phyloP scores from a whole-genome alignment of 2,888 invertebrate species.

The Smittia aterrima region DNA sequence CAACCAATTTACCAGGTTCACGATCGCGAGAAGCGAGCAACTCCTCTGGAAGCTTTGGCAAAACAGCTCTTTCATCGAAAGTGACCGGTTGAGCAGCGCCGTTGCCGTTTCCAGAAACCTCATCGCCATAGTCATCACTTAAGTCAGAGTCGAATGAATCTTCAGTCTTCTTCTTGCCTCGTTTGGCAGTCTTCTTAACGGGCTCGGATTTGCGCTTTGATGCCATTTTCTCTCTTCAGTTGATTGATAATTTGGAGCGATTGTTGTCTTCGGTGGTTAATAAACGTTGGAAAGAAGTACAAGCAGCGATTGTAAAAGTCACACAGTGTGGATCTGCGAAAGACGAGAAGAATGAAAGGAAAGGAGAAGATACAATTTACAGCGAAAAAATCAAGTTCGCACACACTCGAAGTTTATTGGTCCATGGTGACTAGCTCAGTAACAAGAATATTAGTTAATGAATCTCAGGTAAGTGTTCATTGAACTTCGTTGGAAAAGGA shows the following conservation, averaged over 20 bases:
- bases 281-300: neutral
- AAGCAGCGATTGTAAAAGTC: neutral
- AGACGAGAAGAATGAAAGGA: neutral
- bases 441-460: too few species aligned
- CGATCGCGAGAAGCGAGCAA: constrained; percentile 64
- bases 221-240: constrained; percentile 48
- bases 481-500: neutral
- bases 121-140: constrained; percentile 48
- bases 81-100: constrained; percentile 51
- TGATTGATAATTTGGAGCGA: neutral
- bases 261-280: neutral
- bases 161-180: constrained; percentile 53
- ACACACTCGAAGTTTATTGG: constrained; percentile 2
- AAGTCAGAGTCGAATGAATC: constrained; percentile 53
- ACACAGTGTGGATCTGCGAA: constrained; percentile 8
- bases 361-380: neutral
- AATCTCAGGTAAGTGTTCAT: neutral
- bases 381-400: neutral
- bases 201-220: constrained; percentile 53
- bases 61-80: constrained; percentile 59
- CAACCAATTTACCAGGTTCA: constrained; percentile 70
- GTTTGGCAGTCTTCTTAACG: constrained; percentile 50
- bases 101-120: constrained; percentile 46
- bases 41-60: constrained; percentile 66
- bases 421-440: neutral